Base-by-base conservation (phyloP, 2,797 vertebrate species). In the Mallotus villosus region DNA sequence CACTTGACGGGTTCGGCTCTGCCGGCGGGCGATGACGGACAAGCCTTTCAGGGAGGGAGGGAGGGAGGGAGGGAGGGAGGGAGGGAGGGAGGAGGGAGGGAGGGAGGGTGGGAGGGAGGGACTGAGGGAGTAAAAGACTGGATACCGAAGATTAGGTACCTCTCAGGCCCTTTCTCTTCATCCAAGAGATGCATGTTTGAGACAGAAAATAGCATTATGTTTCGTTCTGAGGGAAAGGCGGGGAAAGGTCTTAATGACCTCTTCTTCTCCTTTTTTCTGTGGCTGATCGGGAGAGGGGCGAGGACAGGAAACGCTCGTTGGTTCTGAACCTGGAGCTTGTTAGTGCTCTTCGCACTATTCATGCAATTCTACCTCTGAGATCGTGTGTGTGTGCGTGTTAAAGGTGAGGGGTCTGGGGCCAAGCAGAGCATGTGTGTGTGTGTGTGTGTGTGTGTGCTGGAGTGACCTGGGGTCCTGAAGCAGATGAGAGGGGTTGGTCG, bases 21-120 rank as follows among this genome's bases (percentile, higher is more conserved):
- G 72, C 76, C 25, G 78, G 81, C 85, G 85, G 81, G 86, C 87
- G 91, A 88, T 82, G 88, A 91, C 78, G 83, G 88, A 91, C 84
- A 89, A 82, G 82, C 73, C 84, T 85, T 89, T 84, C 79, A 84
- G 79, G 78, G 79, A 84, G 75, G 49, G 21, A 41, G 25, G 22
- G 24, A 16, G 4, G 41, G 8, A 34, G 17, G 3, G 29, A 37
- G 16, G 12, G 72, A 67, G 8, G 60, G 72, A 70, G n/a, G 70
- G 74, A 75, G 14, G 68, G 63, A 83, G 59, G 63, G 34, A 46
- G 4, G 41, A 68, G 32, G 8, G 2, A 37, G 19, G 21, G 19
- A 46, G 70, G 64, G 57, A 41, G 46, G 49, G 21, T 12, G 19
- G 29, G 70, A 63, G 57, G 24, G 49, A 37, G 22, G 75, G 61